Evolutionary conservation across 2,888 invertebrate species (phyloP), one percentile per base, ranked within the genome.

Genomic region (Noctua fimbriata): DNA sequence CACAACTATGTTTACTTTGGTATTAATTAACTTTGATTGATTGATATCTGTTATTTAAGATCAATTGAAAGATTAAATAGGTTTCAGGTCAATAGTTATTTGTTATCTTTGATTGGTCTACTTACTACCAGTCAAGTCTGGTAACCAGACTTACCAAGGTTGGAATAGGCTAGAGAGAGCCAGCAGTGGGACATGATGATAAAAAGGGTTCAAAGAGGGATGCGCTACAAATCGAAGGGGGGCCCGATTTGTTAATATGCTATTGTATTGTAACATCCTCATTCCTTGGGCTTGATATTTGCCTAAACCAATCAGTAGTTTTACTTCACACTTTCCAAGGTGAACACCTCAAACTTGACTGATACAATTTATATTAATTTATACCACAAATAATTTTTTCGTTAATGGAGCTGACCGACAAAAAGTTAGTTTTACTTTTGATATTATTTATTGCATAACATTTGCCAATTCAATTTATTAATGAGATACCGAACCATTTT

Each of bases 21-120:
- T 55, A 52, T 79, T 79, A 52, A 79, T 79, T 79, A 79, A 36
- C 49, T 21, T 24, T 36, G 32, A 67, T 52, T 69, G 67, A 81
- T 60, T 75, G 75, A 75, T 75, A 69, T 75, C 47, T 32, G 10
- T 69, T 6, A 74, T 79, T 49, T 41, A n/a, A 79, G 44, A 55
- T 47, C 18, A 28, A 5, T 44, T 52, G 69, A 28, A 69, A 69
- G n/a, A 47, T 47, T 47, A 41, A n/a, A 58, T 58, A 55, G 28
- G 58, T 7, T 7, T 58, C 21, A 28, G 58, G 44, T 44, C 18
- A 58, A 32, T 70, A 24, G 9, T 55, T n/a, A 55, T 36, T 71
- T 55, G 10, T 69, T 32, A 55, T 70, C 36, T 66, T 41, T 44
- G n/a, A 32, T 32, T 18, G 32, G 63, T 63, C 18, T 58, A n/a